These are phyloP conservation scores for Berghia stephanieae DNA, from an alignment of 1,140 invertebrate species.

Conservation along the genomic window DNA sequence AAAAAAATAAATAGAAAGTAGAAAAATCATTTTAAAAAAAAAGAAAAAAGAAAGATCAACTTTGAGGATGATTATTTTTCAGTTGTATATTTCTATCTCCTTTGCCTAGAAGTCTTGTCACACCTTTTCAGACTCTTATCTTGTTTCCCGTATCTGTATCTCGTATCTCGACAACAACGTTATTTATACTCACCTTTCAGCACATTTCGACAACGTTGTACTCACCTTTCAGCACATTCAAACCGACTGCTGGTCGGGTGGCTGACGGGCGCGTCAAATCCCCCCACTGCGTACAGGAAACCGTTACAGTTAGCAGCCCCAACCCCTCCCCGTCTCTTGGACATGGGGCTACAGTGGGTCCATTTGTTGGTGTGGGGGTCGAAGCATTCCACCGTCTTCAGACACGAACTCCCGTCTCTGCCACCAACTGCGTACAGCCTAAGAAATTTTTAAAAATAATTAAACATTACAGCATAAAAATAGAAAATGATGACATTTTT, in stretches of 20 bases:
- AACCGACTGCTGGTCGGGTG: conserved; percentile 81
- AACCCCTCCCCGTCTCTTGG: conserved; percentile 74
- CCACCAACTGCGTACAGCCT: conserved; percentile 92
- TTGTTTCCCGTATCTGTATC: too few species aligned
- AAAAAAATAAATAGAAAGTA: too few species aligned
- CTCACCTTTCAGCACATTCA: conserved; percentile 67
- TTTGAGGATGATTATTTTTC: too few species aligned
- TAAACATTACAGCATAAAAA: not conserved
- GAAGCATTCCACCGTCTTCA: conserved; percentile 82
- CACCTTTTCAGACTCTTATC: too few species aligned
- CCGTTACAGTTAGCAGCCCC: conserved; percentile 81
- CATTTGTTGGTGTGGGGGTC: conserved; percentile 89
- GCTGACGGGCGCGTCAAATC: conserved; percentile 65
- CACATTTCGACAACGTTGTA: too few species aligned
- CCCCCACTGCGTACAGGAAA: conserved; percentile 73
- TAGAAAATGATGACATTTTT: not conserved
- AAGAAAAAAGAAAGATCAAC: too few species aligned
- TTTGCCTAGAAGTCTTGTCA: too few species aligned
- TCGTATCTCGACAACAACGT: too few species aligned
- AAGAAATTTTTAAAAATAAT: conserved; percentile 32
- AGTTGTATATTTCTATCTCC: too few species aligned
- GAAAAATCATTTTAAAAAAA: too few species aligned
- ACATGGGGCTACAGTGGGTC: conserved; percentile 84
- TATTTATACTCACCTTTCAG: too few species aligned
- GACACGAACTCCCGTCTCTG: conserved; percentile 88